These are phyloP conservation scores for Meandrina meandrites DNA, from an alignment of 92 coral and sea anemone species.

Conservation along the genomic window DNA sequence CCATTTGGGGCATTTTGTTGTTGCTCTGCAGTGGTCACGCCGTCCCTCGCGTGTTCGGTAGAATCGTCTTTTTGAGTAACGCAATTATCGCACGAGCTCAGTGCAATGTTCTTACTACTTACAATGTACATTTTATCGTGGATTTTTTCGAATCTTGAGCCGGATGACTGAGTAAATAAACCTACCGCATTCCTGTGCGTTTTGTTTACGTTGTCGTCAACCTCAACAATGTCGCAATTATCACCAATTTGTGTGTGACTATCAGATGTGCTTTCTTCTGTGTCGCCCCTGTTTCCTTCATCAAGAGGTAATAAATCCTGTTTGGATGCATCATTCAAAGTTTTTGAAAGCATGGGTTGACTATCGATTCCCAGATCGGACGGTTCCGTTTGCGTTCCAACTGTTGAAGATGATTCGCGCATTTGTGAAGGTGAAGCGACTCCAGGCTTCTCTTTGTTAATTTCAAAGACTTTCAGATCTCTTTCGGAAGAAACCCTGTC, in stretches of 20 bases:
- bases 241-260: conserved; percentile 3
- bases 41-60: not conserved
- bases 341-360: conserved; percentile 11
- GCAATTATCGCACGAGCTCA: conserved; percentile 45
- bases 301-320: not conserved
- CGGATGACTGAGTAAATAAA: conserved; percentile 16
- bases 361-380: conserved; percentile 26
- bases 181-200: conserved; percentile 44
- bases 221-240: conserved; percentile 18
- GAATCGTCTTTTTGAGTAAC: conserved; percentile 20
- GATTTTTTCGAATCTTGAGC: conserved; percentile 26
- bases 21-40: not conserved
- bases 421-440: not conserved
- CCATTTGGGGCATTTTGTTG: conserved; percentile 22
- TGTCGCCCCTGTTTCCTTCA: not conserved
- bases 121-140: conserved; percentile 56
- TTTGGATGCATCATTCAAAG: not conserved
- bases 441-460: not conserved
- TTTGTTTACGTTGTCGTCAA: conserved; percentile 59
- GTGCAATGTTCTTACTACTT: conserved; percentile 55
- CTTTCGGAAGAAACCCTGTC: not conserved
- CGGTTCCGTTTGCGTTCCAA: conserved; percentile 31
- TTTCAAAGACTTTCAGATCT: not conserved
- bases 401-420: not conserved
- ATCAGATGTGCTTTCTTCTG: not conserved